Conservation (phyloP, 2,113 vertebrate genomes). For the Melospiza melodia region DNA sequence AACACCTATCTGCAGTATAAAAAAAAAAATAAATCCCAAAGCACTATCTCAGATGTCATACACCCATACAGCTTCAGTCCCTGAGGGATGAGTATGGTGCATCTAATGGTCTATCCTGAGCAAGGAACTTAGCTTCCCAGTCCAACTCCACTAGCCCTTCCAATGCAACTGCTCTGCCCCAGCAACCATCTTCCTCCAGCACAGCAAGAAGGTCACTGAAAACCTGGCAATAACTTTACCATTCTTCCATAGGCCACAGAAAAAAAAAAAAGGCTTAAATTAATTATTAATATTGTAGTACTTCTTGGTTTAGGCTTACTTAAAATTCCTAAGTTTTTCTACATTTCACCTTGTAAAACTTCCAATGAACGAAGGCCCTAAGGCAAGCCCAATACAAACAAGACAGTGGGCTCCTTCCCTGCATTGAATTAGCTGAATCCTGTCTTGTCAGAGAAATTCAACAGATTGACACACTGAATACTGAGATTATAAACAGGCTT, state of each 20-base stretch:
- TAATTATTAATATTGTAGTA: neutral
- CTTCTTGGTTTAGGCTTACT: neutral
- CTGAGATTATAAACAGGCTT: neutral
- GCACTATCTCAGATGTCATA: neutral
- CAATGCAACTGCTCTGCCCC: neutral
- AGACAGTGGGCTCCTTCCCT: neutral
- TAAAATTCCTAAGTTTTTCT: neutral
- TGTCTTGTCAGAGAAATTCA: neutral
- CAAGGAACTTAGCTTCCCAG: neutral
- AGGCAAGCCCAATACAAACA: neutral
- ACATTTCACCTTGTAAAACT: neutral
- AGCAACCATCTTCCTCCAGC: neutral
- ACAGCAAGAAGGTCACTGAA: neutral
- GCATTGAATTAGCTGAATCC: neutral
- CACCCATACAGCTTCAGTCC: neutral
- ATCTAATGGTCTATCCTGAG: fast-evolving
- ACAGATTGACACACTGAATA: neutral
- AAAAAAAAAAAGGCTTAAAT: neutral
- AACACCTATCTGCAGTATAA: neutral
- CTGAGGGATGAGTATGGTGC: neutral
- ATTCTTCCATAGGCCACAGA: neutral
- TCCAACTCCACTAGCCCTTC: neutral
- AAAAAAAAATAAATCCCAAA: neutral
- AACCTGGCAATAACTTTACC: neutral
- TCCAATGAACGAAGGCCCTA: neutral